Evolutionary conservation across 2,113 vertebrate species (phyloP), one percentile per base, ranked within the genome.

Genomic region (Phalacrocorax pelagicus): DNA sequence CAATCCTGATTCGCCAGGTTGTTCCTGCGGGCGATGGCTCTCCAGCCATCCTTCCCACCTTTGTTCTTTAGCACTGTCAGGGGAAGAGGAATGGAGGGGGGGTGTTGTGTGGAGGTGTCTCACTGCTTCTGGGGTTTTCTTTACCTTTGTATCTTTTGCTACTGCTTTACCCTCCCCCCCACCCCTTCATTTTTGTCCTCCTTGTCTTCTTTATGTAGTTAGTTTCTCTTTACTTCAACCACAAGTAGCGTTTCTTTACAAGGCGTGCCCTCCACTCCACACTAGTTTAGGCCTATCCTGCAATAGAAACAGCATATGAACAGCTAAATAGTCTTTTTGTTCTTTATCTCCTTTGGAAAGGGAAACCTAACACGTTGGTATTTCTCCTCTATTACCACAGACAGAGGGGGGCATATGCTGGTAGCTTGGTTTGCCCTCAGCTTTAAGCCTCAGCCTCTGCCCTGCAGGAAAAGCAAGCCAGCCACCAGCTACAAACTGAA

Each of bases 401-500:
- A 8, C 27, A 27, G 42, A 40, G 44, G 20, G 67, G 58, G 73
- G 70, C 69, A 40, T 6, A 5, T 0, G 6, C 59, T 9, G 52
- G 29, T 3, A 12, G 54, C 81, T 71, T 6, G 38, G 23, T 36
- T 81, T 36, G 85, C 13, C 0, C 10, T 20, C 26, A 18, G 38
- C 42, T 63, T 55, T 38, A 26, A 89, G 44, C 24, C 36, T 54
- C 75, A 58, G 14, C 36, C 62, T 13, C 65, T 26, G 40, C 47
- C 51, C 38, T 29, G 61, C 58, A 46, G 78, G 61, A 16, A 16
- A 23, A 75, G 9, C 12, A 3, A 79, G 34, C 4, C 70, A 17
- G 29, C 9, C 23, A 2, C 21, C 1, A 1, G 2, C 20, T 10
- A 15, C 23, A 15, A 20, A 11, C 29, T 3, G 20, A 2, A 16